Conservation (phyloP, 2,888 invertebrate species). For the Poecilus cupreus region DNA sequence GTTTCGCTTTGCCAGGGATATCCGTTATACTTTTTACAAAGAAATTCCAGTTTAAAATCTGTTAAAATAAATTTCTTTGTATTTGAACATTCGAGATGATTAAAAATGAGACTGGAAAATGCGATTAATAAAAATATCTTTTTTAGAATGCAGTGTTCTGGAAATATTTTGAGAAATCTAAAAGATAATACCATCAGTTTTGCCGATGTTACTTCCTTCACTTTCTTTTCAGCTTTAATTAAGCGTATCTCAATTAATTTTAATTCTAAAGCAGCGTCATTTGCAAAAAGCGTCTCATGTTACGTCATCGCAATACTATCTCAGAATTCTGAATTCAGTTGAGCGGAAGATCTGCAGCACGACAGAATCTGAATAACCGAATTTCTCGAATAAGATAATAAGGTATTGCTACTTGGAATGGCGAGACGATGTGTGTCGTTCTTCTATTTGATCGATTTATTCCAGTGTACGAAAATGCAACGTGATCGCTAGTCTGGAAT, state of each 20-base stretch:
- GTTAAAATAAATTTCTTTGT: too few species aligned
- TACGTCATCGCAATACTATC: neutral
- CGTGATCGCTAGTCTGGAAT: neutral
- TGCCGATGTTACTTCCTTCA: neutral
- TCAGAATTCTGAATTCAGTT: neutral
- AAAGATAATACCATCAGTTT: constrained; percentile 9
- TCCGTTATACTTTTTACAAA: too few species aligned
- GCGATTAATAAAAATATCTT: neutral
- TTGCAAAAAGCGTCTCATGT: constrained; percentile 23
- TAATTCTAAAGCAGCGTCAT: constrained; percentile 32
- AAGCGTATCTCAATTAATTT: constrained; percentile 46
- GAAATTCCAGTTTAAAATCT: too few species aligned
- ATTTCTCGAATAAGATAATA: neutral
- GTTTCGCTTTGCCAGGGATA: too few species aligned
- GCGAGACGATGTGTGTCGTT: neutral
- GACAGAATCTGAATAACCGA: neutral
- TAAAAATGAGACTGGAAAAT: neutral
- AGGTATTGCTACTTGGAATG: neutral
- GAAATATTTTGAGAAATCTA: neutral
- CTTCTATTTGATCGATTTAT: constrained; percentile 6
- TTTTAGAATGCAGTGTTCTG: neutral
- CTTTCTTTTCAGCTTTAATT: constrained; percentile 33
- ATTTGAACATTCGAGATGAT: neutral
- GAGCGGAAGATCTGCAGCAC: neutral
- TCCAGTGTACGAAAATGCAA: neutral